These are phyloP conservation scores for Ammodytes marinus DNA, from an alignment of 2,113 vertebrate genomes.

Conservation along the genomic window DNA sequence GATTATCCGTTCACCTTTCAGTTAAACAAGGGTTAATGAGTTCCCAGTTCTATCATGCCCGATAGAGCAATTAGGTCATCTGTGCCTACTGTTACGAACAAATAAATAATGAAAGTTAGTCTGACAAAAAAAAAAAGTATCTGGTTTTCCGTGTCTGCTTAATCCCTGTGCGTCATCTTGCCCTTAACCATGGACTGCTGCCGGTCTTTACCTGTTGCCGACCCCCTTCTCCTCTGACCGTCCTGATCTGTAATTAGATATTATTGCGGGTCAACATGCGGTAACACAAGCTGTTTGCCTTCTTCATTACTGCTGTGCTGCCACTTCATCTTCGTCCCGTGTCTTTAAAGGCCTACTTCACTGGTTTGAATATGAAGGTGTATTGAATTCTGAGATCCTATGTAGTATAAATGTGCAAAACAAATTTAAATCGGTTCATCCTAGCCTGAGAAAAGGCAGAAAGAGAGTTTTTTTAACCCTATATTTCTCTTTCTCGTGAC, in stretches of 20 bases:
- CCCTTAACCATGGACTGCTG: slow-evolving; percentile 35
- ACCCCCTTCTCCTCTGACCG: slow-evolving; percentile 22
- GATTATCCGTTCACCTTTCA: slow-evolving; percentile 50
- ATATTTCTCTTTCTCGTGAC: no score
- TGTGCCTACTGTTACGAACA: slow-evolving; percentile 63
- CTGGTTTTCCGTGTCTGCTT: slow-evolving; percentile 36
- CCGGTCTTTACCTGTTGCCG: neutral
- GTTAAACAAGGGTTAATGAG: slow-evolving; percentile 54
- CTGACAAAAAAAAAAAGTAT: slow-evolving; percentile 60
- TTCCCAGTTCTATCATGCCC: slow-evolving; percentile 14
- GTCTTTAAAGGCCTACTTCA: no score
- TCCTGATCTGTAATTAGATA: slow-evolving; percentile 78
- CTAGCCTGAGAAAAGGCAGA: no score
- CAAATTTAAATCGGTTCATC: no score
- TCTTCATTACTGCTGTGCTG: slow-evolving; percentile 48
- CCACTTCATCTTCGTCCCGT: slow-evolving; percentile 17
- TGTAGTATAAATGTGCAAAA: no score
- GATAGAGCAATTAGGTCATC: slow-evolving; percentile 39
- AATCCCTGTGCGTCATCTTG: slow-evolving; percentile 47
- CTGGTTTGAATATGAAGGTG: no score
- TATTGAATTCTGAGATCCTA: no score
- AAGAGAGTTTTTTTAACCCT: no score
- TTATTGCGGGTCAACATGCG: slow-evolving; percentile 46
- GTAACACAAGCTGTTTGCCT: slow-evolving; percentile 65
- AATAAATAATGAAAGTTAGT: slow-evolving; percentile 77